phyloP scores from a whole-genome alignment of 1,140 invertebrate species.

The Stegodyphus dumicola region DNA sequence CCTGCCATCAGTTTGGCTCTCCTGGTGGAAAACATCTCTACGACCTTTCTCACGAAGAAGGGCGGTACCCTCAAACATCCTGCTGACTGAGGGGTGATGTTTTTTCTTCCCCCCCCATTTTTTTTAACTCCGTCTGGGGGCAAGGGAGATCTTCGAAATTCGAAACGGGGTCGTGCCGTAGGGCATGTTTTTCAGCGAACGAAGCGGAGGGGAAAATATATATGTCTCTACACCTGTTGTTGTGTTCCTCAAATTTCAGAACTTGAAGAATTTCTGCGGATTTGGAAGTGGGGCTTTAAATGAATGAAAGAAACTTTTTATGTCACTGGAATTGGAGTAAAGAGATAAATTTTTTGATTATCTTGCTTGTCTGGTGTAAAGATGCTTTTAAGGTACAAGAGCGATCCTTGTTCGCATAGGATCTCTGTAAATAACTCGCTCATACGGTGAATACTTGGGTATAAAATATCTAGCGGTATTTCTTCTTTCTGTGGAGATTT shows the following conservation, averaged over 20 bases:
- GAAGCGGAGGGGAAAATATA: background rate
- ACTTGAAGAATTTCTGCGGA: background rate
- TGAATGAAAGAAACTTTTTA: constrained; percentile 16
- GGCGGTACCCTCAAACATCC: constrained; percentile 43
- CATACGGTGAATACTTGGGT: no score
- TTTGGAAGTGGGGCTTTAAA: background rate
- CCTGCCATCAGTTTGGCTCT: background rate
- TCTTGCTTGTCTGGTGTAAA: no score
- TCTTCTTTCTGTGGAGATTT: no score
- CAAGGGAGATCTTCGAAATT: constrained; percentile 9
- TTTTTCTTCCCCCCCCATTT: background rate
- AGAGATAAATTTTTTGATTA: background rate
- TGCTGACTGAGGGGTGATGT: background rate
- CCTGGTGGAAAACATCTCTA: background rate
- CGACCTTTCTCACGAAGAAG: constrained; percentile 52
- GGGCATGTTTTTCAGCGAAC: constrained; percentile 32
- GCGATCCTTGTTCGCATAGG: no score
- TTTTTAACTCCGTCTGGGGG: constrained; percentile 27
- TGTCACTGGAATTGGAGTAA: background rate
- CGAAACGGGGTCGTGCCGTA: constrained; percentile 13
- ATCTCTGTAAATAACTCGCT: no score
- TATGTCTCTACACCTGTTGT: constrained; percentile 40
- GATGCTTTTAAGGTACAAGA: no score
- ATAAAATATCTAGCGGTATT: no score
- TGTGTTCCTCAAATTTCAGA: constrained; percentile 14